Percentiles rank a stretch among this genome's conserved stretches.
Conservation (phyloP, 2,888 invertebrate genomes). For the Siphonodentalium dalli region DNA sequence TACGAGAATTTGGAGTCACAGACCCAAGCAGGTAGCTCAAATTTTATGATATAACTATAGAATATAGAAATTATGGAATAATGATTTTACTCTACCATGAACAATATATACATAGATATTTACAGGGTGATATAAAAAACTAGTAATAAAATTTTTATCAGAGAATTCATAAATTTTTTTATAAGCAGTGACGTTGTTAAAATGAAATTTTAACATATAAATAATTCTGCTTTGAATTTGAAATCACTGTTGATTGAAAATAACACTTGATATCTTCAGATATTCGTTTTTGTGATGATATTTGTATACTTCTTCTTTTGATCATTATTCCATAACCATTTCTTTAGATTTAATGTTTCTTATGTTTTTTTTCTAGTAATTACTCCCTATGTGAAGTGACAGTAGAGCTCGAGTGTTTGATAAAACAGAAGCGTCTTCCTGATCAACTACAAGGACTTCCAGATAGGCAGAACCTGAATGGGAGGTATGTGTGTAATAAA, state of each 20-base stretch:
- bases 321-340: background rate
- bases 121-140: too few relatives aligned
- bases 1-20: slow-evolving; percentile 94
- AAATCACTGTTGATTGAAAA: background rate
- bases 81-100: too few relatives aligned
- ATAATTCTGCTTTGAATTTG: background rate
- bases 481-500: slow-evolving; percentile 66
- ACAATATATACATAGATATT: too few relatives aligned
- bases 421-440: slow-evolving; percentile 92
- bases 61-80: background rate
- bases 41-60: too few relatives aligned
- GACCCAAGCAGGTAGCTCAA: slow-evolving; percentile 78
- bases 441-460: slow-evolving; percentile 95
- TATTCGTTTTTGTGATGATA: background rate
- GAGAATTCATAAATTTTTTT: too few relatives aligned
- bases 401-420: slow-evolving; percentile 88
- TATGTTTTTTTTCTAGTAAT: slow-evolving; percentile 69
- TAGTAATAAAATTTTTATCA: too few relatives aligned
- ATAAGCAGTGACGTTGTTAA: too few relatives aligned
- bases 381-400: slow-evolving; percentile 96
- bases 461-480: slow-evolving; percentile 83
- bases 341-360: background rate
- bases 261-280: background rate
- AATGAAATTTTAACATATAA: background rate
- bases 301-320: background rate